Evolutionary conservation across 2,113 vertebrate genomes (phyloP), one percentile per base, ranked within the genome.

Genomic region (Benitochromis conjunctus): DNA sequence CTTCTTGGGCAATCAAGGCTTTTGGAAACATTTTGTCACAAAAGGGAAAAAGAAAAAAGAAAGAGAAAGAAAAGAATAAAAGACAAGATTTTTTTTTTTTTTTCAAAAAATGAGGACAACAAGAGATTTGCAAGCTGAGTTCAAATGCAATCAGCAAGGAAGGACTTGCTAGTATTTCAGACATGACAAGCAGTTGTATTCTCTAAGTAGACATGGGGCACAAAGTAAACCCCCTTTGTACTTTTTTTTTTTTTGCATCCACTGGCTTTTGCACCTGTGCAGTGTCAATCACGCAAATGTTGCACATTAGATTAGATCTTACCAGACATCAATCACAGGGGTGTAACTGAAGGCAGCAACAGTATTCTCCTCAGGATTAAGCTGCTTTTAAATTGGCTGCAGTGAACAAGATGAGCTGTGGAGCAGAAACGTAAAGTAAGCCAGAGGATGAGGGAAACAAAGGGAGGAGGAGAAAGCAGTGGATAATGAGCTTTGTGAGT

Each of bases 371-470:
- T 38, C 84, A 93, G 93, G 94, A 96, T 96, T 95, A 95, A 90
- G 90, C 84, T 92, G 81, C 84, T 90, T 92, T 95, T 94, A 96
- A 96, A 96, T 96, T 95, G 94, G 92, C 93, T 95, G 87, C 91
- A 86, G 83, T 80, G 88, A 87, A 84, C 81, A 86, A 92, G 94
- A 95, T 88, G 92, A 94, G 90, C 89, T 58, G 86, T 82, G 86
- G 86, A 92, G 90, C 76, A 83, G 83, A 86, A 92, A 90, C 81
- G 89, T 86, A 82, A 92, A 93, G 91, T 91, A 93, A 92, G 89
- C 84, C 81, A 84, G 79, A 81, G 86, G 88, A 94, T 77, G 76
- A 58, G 91, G 56, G 53, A 76, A 57, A 74, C 46, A 14, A 77
- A 81, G 66, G n/a, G 80, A 87, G 81, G 83, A 71, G 62, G 60